Percentiles rank a stretch among this genome's conserved stretches.
phyloP scores from a whole-genome alignment of 2,113 vertebrate genomes.

The Prunella himalayana region DNA sequence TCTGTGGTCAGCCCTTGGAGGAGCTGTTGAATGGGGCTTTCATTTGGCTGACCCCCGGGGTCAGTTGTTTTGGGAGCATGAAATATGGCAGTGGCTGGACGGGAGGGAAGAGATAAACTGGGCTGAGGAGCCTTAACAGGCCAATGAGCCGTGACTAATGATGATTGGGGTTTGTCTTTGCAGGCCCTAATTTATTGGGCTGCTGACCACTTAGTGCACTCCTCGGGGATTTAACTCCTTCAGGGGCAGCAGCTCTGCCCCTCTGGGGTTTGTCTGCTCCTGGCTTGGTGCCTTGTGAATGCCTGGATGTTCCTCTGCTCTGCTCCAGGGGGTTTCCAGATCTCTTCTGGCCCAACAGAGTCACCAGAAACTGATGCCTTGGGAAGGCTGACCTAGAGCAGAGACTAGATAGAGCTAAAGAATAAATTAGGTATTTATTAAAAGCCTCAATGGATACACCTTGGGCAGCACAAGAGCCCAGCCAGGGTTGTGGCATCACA shows the following conservation, averaged over 20 bases:
- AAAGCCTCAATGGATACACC: background rate
- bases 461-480: background rate
- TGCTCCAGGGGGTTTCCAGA: background rate
- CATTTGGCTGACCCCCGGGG: slow-evolving; percentile 83
- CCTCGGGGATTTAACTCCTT: slow-evolving; percentile 70
- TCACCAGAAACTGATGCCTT: background rate
- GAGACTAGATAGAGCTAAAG: background rate
- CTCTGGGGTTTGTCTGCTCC: accelerated
- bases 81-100: slow-evolving; percentile 83
- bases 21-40: slow-evolving; percentile 87
- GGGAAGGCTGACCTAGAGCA: background rate
- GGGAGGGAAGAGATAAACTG: slow-evolving; percentile 79
- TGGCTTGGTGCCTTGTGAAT: background rate
- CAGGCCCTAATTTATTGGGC: slow-evolving; percentile 73
- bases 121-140: slow-evolving; percentile 75
- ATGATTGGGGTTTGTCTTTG: slow-evolving; percentile 79
- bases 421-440: background rate
- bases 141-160: slow-evolving; percentile 87
- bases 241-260: background rate
- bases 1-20: slow-evolving; percentile 56
- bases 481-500: background rate
- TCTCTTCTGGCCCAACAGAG: background rate
- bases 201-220: slow-evolving; percentile 64
- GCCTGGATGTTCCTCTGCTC: background rate
- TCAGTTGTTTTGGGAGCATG: slow-evolving; percentile 83